Conservation (phyloP, 2,888 invertebrate species). For the Ellobium chinense region DNA sequence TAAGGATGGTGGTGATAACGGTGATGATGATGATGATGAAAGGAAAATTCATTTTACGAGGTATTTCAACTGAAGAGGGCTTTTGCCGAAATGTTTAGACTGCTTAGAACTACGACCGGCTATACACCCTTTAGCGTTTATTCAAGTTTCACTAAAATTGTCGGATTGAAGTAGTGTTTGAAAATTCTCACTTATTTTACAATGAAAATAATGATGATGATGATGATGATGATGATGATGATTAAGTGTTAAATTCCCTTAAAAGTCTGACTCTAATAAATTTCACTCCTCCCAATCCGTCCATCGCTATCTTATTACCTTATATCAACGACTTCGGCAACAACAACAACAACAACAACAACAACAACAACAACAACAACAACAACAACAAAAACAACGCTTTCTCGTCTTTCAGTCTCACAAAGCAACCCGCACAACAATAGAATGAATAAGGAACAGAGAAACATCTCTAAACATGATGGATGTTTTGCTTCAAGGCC, state of each 20-base stretch:
- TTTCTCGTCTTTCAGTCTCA: too few species aligned
- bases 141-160: too few species aligned
- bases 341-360: neutral
- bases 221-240: neutral
- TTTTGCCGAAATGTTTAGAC: too few species aligned
- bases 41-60: neutral
- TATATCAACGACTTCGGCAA: neutral
- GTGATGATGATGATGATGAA: neutral
- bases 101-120: neutral
- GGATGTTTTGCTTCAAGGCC: too few species aligned
- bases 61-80: too few species aligned
- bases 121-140: neutral
- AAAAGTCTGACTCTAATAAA: neutral
- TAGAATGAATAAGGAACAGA: too few species aligned
- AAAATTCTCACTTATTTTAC: too few species aligned
- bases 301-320: neutral
- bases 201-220: too few species aligned
- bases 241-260: too few species aligned
- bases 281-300: neutral
- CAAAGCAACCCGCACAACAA: too few species aligned
- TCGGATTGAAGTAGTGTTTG: too few species aligned
- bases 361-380: slow-evolving; percentile 1
- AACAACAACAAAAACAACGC: slow-evolving; percentile 20
- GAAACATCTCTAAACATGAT: too few species aligned
- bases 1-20: neutral